Evolutionary conservation across 2,113 vertebrate genomes (phyloP), one percentile per base, ranked within the genome.

Genomic region (Eurypyga helias): DNA sequence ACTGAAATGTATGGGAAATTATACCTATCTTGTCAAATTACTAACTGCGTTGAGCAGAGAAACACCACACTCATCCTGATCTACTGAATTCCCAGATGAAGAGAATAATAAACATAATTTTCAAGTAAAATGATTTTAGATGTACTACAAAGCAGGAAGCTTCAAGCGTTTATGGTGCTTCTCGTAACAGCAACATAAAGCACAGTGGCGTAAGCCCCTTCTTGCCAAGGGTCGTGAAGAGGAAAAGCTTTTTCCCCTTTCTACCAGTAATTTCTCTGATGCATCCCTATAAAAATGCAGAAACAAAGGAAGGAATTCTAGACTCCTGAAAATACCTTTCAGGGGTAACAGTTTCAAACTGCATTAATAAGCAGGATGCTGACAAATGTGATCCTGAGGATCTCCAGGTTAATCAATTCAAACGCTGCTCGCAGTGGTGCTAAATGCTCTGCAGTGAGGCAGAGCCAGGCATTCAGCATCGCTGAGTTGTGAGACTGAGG

Each of bases 81-180:
- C 71, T 82, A 82, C 81, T 85, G 83, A 84, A 93, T 93, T 97
- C 86, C 89, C 95, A 93, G 76, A 57, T 87, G 90, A 96, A 89
- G 48, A 90, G 36, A 94, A 92, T 67, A 88, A 79, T 67, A 93
- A 88, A 87, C 57, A 66, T 79, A 61, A 95, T 96, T 96, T 94
- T 95, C 87, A 95, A 92, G 66, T 83, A 92, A 96, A 94, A 64
- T 76, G 60, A 91, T 93, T 95, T 96, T 46, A 92, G 43, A 90
- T 62, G 61, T 60, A 73, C 66, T 77, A 64, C 46, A 84, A 72
- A 62, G 78, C 61, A 57, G 28, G 66, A 88, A 97, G 45, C 28
- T 61, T 79, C 65, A 81, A 64, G 57, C 61, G 24, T 89, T 96
- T 85, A 69, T 55, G 75, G 70, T 49, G 80, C n/a, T 87, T 78